phyloP scores from a whole-genome alignment of 2,113 vertebrate genomes.

The Nycticryphes semicollaris region DNA sequence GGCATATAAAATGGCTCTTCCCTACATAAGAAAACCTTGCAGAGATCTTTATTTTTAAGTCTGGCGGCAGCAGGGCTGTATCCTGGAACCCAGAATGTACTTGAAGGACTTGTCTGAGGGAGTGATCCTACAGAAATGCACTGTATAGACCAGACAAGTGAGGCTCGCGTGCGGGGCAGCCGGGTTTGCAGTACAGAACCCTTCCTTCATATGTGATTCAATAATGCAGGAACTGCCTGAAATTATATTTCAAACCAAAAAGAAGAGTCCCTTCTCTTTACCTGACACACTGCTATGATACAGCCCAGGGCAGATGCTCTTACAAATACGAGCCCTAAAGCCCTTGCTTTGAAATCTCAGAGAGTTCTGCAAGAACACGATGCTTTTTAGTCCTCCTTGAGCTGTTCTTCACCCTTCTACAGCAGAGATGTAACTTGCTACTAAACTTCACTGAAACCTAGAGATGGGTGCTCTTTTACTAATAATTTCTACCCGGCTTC shows the following conservation, averaged over 20 bases:
- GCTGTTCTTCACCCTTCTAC: neutral
- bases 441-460: neutral
- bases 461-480: neutral
- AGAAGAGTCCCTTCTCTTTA: neutral
- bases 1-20: neutral
- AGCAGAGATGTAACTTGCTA: neutral
- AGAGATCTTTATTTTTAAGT: neutral
- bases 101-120: neutral
- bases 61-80: neutral
- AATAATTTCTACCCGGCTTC: neutral
- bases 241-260: neutral
- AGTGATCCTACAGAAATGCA: neutral
- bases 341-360: neutral
- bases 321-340: neutral
- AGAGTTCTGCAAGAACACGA: fast-evolving
- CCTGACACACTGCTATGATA: fast-evolving
- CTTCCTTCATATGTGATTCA: neutral
- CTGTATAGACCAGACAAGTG: neutral
- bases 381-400: neutral
- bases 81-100: neutral
- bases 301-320: neutral
- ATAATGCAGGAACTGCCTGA: neutral
- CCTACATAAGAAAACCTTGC: neutral
- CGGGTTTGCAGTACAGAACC: neutral
- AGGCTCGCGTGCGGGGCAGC: neutral